Evolutionary conservation across 2,888 invertebrate species (phyloP).

Genomic region (Amaurobius ferox): DNA sequence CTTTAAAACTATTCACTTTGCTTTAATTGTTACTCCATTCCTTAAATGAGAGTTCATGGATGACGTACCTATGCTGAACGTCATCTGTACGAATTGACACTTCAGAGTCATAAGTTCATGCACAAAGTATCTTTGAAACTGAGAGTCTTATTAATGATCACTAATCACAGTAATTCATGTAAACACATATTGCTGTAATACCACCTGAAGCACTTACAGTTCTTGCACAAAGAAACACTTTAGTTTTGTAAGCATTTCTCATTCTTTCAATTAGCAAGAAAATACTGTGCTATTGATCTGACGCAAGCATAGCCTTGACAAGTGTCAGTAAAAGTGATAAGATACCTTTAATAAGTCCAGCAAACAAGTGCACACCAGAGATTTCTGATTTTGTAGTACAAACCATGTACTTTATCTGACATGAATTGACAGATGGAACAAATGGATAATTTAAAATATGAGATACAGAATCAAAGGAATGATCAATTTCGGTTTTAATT

Average conservation of each 20-base stretch:
- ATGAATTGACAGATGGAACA: background rate
- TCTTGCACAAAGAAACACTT: constrained; percentile 50
- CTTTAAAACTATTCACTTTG: constrained; percentile 73
- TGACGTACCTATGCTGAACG: background rate
- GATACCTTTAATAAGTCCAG: constrained; percentile 68
- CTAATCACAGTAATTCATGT: constrained; percentile 11
- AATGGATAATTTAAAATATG: background rate
- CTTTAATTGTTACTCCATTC: background rate
- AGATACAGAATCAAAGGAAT: background rate
- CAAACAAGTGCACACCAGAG: constrained; percentile 47
- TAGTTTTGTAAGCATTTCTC: constrained; percentile 46
- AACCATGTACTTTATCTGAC: constrained; percentile 19
- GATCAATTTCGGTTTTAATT: too few relatives aligned
- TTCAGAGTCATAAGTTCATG: constrained; percentile 29
- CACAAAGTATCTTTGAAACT: constrained; percentile 37
- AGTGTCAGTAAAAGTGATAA: constrained; percentile 41
- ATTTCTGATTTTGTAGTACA: constrained; percentile 28
- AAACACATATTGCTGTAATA: constrained; percentile 34
- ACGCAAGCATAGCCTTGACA: constrained; percentile 31
- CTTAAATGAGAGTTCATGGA: background rate
- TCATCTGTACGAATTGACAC: too few relatives aligned
- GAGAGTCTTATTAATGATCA: constrained; percentile 25
- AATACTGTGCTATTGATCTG: constrained; percentile 29
- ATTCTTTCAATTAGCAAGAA: constrained; percentile 38
- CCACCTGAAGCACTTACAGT: constrained; percentile 45